Conservation (phyloP, 1,140 invertebrate genomes). For the Physella acuta region DNA sequence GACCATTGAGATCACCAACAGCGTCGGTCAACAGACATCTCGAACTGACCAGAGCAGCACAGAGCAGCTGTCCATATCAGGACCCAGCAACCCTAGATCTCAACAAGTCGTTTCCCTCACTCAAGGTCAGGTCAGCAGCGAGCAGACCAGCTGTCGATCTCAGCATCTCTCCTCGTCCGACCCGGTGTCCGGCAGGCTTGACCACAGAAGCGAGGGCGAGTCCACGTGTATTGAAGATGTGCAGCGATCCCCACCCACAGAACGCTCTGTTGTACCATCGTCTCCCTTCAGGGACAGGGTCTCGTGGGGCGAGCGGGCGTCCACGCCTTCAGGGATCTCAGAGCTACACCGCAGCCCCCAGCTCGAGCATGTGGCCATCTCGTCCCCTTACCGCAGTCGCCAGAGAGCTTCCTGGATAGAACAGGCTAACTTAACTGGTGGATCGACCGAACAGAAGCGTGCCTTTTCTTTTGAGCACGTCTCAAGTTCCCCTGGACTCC, state of each 20-base stretch:
- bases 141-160: conserved; percentile 12
- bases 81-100: not conserved
- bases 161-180: conserved; percentile 5
- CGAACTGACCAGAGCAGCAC: not conserved
- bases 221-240: not conserved
- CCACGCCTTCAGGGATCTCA: conserved; percentile 2
- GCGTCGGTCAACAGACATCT: conserved; percentile 12
- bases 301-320: conserved; percentile 17
- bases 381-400: conserved; percentile 13
- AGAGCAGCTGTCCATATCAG: conserved; percentile 7
- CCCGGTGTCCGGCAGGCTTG: not conserved
- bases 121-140: conserved; percentile 13
- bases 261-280: conserved; percentile 13
- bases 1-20: conserved; percentile 17
- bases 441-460: conserved; percentile 13
- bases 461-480: conserved; percentile 21
- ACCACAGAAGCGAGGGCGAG: conserved; percentile 8
- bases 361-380: not conserved
- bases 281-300: conserved; percentile 19
- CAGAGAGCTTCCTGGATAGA: conserved; percentile 26
- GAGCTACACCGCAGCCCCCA: conserved; percentile 20
- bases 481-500: conserved; percentile 8
- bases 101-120: conserved; percentile 16
- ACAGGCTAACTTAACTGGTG: conserved; percentile 10
- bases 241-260: conserved; percentile 4